Base-by-base conservation (phyloP, 2,888 invertebrate genomes). In the Zaprionus bogoriensis region DNA sequence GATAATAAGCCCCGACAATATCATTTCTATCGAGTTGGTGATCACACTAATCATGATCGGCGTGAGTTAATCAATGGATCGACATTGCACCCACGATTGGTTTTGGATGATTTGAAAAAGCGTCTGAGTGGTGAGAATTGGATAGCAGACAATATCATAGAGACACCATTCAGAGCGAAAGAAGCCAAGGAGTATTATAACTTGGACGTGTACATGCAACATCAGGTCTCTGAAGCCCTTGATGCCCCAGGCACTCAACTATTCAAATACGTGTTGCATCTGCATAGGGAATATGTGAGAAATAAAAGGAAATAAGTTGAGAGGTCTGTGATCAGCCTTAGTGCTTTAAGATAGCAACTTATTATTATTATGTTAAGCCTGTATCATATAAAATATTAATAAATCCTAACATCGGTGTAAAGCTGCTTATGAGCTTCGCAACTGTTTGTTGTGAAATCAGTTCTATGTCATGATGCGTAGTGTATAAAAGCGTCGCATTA, bases 1-100 rank as follows among this genome's bases (percentile, higher is more conserved):
- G 20, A 5, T 1, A 62, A 67, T 30, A 19, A 45, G 2, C 57
- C 57, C 10, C 36, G 27, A 5, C 42, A 22, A 4, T 71, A 71
- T 58, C 14, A 17, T n/a, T 60, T 60, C 17, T 22, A 54, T 7
- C 17, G 7, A 4, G 23, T 23, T 27, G 27, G 27, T 27, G 27
- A 6, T 10, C n/a, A n/a, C n/a, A n/a, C n/a, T n/a, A n/a, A n/a
- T n/a, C n/a, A n/a, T n/a, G n/a, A n/a, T n/a, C n/a, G n/a, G n/a
- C n/a, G n/a, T n/a, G n/a, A n/a, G n/a, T 6, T 50, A n/a, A 41
- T 60, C 14, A 10, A 1, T n/a, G 54, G 54, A 12, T 27, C 41
- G 20, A 14, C 28, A 3, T n/a, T 17, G 3, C 14, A 20, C 17
- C 28, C 22, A 4, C 28, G 54, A 7, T 20, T 10, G 22, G 39